phyloP scores from a whole-genome alignment of 2,113 vertebrate genomes.

The Bos javanicus region DNA sequence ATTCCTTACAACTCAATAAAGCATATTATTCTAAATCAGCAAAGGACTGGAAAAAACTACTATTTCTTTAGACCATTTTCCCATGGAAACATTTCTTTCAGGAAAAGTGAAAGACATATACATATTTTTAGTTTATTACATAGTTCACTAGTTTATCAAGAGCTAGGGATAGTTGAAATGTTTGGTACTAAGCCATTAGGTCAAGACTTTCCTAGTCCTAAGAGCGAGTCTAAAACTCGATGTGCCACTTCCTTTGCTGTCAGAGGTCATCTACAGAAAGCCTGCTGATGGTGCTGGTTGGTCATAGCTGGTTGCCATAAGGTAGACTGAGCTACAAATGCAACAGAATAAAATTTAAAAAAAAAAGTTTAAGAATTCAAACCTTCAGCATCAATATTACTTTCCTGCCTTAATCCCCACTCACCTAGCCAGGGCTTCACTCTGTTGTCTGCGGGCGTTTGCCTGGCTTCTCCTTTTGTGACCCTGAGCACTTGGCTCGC shows the following conservation, averaged over 20 bases:
- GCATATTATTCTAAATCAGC: background rate
- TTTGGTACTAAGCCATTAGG: background rate
- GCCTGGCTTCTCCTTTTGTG: background rate
- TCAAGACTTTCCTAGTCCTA: background rate
- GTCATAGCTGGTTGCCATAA: background rate
- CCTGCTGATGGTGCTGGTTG: rapidly evolving
- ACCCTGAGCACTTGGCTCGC: rapidly evolving
- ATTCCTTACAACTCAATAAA: background rate
- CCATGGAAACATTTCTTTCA: background rate
- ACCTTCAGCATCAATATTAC: background rate
- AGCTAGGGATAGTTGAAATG: background rate
- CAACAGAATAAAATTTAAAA: background rate
- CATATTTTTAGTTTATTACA: background rate
- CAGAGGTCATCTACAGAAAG: background rate
- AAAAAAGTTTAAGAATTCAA: background rate
- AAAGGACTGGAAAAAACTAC: background rate
- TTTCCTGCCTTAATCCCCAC: background rate
- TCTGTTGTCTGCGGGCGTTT: too few species aligned
- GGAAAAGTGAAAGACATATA: background rate
- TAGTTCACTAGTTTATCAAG: background rate
- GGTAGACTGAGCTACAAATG: background rate
- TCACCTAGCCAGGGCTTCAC: rapidly evolving
- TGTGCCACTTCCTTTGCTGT: rapidly evolving
- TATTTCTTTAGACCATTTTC: background rate
- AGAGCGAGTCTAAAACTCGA: background rate